Evolutionary conservation across 2,113 vertebrate genomes (phyloP).

Genomic region (Lethenteron reissneri): DNA sequence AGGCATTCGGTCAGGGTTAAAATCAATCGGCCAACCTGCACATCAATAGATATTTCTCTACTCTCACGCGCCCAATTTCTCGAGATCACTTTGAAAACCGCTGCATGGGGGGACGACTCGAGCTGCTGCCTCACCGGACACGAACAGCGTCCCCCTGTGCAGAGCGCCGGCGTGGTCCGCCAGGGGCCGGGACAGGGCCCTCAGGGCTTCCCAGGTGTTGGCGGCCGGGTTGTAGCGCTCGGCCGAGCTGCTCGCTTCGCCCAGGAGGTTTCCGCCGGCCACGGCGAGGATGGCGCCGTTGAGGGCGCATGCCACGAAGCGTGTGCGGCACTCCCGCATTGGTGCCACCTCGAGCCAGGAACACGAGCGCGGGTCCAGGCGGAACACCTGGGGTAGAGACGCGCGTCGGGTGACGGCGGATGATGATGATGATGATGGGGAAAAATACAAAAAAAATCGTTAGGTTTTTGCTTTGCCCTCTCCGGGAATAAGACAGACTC

Average conservation of each 20-base stretch:
- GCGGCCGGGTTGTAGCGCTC: constrained; percentile 14
- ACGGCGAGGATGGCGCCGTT: constrained; percentile 12
- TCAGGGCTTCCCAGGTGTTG: constrained; percentile 17
- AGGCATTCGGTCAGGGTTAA: background rate
- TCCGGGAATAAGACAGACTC: no score
- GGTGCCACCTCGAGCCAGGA: constrained; percentile 19
- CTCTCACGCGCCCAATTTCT: background rate
- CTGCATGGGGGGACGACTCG: background rate
- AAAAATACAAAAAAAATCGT: no score
- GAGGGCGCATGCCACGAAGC: constrained; percentile 15
- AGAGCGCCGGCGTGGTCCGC: constrained; percentile 19
- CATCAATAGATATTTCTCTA: background rate
- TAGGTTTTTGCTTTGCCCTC: no score
- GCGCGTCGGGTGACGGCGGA: no score
- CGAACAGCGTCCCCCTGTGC: constrained; percentile 20
- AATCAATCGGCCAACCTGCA: background rate
- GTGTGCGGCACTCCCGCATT: constrained; percentile 16
- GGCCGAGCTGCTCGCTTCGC: constrained; percentile 13
- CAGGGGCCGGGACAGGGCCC: constrained; percentile 13
- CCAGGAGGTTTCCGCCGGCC: constrained; percentile 17
- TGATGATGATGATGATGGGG: no score
- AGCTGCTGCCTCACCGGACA: constrained; percentile 14
- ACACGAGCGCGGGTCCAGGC: constrained; percentile 15
- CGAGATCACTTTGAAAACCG: background rate
- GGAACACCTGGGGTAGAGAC: constrained; percentile 15